A percentile compares a stretch with the other conserved stretches of the same genome.
These are phyloP conservation scores for Ageneiosus marmoratus DNA, from an alignment of 2,113 vertebrate genomes.

Conservation along the genomic window DNA sequence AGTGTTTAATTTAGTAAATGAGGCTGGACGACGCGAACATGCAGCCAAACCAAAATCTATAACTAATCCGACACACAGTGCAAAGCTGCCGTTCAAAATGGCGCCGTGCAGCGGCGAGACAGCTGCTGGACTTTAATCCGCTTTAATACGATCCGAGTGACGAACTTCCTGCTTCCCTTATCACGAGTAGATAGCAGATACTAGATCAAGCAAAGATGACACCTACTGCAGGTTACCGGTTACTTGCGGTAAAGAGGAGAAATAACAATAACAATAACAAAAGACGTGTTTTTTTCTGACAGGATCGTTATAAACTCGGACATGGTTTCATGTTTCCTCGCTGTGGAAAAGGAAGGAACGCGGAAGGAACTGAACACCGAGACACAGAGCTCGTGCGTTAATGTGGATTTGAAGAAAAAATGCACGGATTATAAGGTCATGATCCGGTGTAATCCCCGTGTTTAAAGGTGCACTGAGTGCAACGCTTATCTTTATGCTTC, in stretches of 20 bases:
- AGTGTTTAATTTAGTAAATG: not conserved
- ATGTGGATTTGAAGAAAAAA: not conserved
- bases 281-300: constrained; percentile 13
- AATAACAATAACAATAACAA: not conserved
- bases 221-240: not conserved
- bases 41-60: too few relatives aligned
- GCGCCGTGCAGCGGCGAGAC: constrained; percentile 17
- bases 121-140: constrained; percentile 35
- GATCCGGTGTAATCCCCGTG: not conserved
- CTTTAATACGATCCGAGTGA: constrained; percentile 69
- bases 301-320: not conserved
- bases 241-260: not conserved
- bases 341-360: constrained; percentile 16
- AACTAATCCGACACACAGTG: not conserved
- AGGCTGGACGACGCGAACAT: too few relatives aligned
- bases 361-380: not conserved
- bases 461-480: constrained; percentile 33
- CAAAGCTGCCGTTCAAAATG: constrained; percentile 24
- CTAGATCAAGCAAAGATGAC: constrained; percentile 22
- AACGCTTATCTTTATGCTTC: constrained; percentile 45
- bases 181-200: constrained; percentile 37
- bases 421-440: not conserved
- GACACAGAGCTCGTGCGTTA: not conserved
- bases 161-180: constrained; percentile 75
- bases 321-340: constrained; percentile 3